Percentiles rank a stretch among this genome's conserved stretches.
Conservation (phyloP, 2,888 invertebrate genomes). For the Trichogramma evanescens region DNA sequence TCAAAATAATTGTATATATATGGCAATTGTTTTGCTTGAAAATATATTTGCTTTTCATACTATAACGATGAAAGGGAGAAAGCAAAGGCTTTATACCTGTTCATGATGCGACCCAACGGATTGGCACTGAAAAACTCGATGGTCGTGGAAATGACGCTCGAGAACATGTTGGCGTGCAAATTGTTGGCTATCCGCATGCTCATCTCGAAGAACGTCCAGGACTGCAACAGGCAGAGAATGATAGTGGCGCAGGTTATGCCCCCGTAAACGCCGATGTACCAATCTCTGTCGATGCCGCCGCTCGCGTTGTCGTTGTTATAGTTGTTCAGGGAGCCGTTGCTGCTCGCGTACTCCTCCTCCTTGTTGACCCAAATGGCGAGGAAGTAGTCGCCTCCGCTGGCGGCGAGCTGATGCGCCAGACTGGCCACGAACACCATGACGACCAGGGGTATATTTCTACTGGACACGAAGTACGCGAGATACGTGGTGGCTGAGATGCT, state of each 20-base stretch:
- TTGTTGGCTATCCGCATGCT: constrained; percentile 72
- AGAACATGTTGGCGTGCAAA: constrained; percentile 80
- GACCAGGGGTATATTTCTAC: constrained; percentile 30
- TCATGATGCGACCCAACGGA: constrained; percentile 74
- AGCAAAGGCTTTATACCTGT: constrained; percentile 44
- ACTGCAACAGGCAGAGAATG: constrained; percentile 44
- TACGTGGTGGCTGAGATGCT: constrained; percentile 26
- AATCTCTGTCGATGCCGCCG: constrained; percentile 31
- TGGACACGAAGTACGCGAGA: constrained; percentile 34
- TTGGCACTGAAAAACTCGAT: constrained; percentile 85
- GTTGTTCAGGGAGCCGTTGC: constrained; percentile 17
- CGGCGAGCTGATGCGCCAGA: constrained; percentile 31
- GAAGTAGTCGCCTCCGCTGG: constrained; percentile 43
- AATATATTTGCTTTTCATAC: background rate
- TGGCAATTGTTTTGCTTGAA: no score
- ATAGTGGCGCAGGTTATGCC: constrained; percentile 43
- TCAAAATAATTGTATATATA: no score
- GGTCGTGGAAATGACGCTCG: constrained; percentile 68
- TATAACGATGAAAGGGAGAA: background rate
- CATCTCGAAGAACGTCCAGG: constrained; percentile 53
- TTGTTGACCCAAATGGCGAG: constrained; percentile 51
- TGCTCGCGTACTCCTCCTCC: constrained; percentile 42
- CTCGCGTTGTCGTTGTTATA: constrained; percentile 7
- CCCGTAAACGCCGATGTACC: constrained; percentile 53
- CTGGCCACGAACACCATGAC: constrained; percentile 27